Evolutionary conservation across 2,888 invertebrate genomes (phyloP).

Genomic region (Drosophila antonietae): DNA sequence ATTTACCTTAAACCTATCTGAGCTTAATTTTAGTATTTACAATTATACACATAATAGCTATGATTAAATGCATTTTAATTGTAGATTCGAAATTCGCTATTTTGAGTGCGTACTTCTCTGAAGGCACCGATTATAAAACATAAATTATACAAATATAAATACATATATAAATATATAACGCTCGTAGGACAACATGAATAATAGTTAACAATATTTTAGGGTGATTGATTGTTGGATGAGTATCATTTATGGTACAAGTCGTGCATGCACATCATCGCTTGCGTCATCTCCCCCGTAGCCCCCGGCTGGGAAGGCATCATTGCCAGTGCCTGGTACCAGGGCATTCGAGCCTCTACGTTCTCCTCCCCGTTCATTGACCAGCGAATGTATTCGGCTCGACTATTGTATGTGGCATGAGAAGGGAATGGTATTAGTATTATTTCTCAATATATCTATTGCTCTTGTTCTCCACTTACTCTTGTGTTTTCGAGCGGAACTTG

Average conservation of each 20-base stretch:
- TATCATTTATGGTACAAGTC: constrained; percentile 78
- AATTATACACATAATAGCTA: background rate
- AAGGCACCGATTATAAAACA: background rate
- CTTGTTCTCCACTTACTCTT: constrained; percentile 55
- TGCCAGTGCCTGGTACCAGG: constrained; percentile 68
- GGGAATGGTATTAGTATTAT: background rate
- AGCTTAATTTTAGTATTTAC: background rate
- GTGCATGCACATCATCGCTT: constrained; percentile 77
- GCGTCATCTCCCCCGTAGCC: constrained; percentile 68
- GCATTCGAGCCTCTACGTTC: constrained; percentile 36
- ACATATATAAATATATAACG: constrained; percentile 6
- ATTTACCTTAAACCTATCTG: background rate
- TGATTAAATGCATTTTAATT: constrained; percentile 4
- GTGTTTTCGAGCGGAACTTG: constrained; percentile 77
- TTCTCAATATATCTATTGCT: background rate
- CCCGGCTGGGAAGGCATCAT: constrained; percentile 66
- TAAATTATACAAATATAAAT: constrained; percentile 9
- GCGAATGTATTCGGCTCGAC: constrained; percentile 61
- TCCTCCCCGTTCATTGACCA: constrained; percentile 52
- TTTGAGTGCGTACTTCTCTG: background rate
- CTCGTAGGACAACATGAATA: background rate
- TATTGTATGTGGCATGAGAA: constrained; percentile 18
- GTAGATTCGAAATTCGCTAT: background rate
- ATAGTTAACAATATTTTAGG: background rate
- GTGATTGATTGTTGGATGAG: background rate